Evolutionary conservation across 92 coral and sea anemone species (phyloP).

Genomic region (Virgularia gustaviana): DNA sequence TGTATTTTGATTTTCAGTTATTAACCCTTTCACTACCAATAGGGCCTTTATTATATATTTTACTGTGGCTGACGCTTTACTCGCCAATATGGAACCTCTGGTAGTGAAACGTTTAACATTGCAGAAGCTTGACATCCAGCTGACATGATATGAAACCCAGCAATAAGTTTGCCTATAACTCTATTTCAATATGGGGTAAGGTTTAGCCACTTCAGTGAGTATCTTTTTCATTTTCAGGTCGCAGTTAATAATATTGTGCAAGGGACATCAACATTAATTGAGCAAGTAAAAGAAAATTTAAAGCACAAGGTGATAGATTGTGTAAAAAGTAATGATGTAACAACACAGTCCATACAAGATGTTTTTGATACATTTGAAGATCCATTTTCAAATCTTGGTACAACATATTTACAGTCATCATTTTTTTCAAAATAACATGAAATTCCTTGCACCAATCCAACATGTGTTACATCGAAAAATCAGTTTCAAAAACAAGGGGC

Average conservation of each 20-base stretch:
- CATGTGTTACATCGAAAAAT: not conserved
- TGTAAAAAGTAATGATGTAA: not conserved
- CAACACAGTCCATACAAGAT: not conserved
- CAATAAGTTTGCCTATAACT: not conserved
- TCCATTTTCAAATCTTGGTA: not conserved
- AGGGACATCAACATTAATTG: not conserved
- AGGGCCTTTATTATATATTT: no score
- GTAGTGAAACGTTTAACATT: no score
- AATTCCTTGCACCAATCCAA: not conserved
- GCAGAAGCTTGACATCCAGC: no score
- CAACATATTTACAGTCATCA: not conserved
- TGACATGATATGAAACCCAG: no score
- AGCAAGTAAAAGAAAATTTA: not conserved
- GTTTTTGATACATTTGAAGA: not conserved
- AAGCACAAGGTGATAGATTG: not conserved
- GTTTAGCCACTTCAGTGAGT: not conserved
- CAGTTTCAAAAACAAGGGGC: not conserved
- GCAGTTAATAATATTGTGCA: not conserved
- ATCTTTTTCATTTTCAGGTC: not conserved
- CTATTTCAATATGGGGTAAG: not conserved
- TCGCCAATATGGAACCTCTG: no score
- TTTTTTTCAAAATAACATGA: not conserved
- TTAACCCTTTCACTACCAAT: no score
- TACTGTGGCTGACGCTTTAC: no score
- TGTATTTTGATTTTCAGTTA: no score